Base-by-base conservation (phyloP, 2,888 invertebrate species). In the Linnaemya vulpina region DNA sequence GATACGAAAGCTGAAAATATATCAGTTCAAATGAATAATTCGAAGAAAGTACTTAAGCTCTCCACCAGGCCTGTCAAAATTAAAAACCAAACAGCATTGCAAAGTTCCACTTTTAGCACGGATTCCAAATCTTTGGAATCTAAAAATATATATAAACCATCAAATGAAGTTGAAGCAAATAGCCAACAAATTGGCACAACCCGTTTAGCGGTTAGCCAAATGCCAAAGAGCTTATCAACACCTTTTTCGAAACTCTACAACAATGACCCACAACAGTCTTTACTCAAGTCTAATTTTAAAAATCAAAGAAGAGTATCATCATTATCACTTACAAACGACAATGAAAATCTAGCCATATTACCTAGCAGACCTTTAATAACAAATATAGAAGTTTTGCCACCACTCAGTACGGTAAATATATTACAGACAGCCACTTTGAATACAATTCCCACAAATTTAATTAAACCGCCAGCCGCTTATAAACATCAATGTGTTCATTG, bases 401-500 rank as follows among this genome's bases (percentile, higher is more conserved):
- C 77, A 3, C 11, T 83, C 15, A 62, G 51, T 0, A 15, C 22
- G 1, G 3, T 60, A 25, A 17, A 58, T 10, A 38, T 55, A 1
- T 8, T 51, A 3, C 55, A 30, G 22, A 46, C 63, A 30, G 7
- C 46, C 3, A 7, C 35, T 9, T 2, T 46, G n/a, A 17, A 22
- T 1, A 10, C 53, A 1, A 15, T 60, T 1, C 20, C 46, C 2
- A 17, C 58, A 55, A 73, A 15, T 51, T 1, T 78, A 11, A 20
- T 81, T 38, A 67, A 75, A 67, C 40, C 55, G 1, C 62, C 76
- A 0, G 15, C n/a, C 1, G 35, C 53, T 9, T 82, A 78, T 38
- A 82, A 79, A 63, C 83, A 71, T 55, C 83, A 70, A 67, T 87
- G 87, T 60, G 30, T 9, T 5, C 38, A 30, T n/a, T 89, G 89